These are phyloP conservation scores for Melozone crissalis DNA, from an alignment of 2,113 vertebrate species.

Conservation along the genomic window DNA sequence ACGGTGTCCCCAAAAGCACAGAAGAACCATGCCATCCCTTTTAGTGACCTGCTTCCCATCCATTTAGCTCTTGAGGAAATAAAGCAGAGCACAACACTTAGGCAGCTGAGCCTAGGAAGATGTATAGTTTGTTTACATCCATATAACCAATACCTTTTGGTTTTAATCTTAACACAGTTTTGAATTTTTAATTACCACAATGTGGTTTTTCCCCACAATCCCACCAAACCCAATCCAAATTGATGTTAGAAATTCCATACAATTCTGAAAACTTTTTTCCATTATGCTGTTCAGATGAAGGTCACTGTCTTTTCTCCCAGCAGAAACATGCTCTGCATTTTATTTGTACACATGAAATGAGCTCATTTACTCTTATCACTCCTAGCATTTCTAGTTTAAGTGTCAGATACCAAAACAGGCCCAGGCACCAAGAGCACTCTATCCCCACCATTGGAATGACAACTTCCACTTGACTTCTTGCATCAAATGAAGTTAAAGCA, in stretches of 20 bases:
- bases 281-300: not conserved
- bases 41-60: not conserved
- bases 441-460: not conserved
- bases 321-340: not conserved
- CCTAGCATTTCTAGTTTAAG: not conserved
- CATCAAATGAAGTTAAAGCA: slow-evolving; percentile 7
- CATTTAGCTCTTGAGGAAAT: not conserved
- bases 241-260: not conserved
- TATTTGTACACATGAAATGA: not conserved
- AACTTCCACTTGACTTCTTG: slow-evolving; percentile 22
- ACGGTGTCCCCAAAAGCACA: not conserved
- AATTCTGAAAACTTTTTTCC: not conserved
- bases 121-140: not conserved
- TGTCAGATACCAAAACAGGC: not conserved
- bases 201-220: not conserved
- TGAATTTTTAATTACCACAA: not conserved
- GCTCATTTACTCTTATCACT: not conserved
- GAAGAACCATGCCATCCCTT: not conserved
- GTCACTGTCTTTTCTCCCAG: not conserved
- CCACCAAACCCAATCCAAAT: not conserved
- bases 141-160: not conserved
- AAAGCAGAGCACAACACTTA: not conserved
- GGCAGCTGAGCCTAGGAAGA: not conserved
- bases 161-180: not conserved
- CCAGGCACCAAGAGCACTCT: not conserved